Base-by-base conservation (phyloP, 2,888 invertebrate genomes). In the Cantharis rustica region DNA sequence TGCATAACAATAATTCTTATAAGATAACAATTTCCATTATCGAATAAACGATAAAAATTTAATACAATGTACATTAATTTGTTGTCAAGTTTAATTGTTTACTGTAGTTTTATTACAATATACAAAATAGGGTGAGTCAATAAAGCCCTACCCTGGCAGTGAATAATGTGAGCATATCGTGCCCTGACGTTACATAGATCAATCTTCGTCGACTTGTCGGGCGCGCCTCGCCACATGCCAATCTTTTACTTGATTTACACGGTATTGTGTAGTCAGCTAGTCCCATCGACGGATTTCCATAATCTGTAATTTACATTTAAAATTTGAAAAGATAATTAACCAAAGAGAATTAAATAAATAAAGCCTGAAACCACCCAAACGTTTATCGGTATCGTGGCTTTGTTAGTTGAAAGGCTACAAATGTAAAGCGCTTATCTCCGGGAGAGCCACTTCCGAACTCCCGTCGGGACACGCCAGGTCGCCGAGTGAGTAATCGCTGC, bases 401-500 rank as follows among this genome's bases (percentile, higher is more conserved):
- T 84, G 83, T 82, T 83, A 82, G 83, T 80, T 85, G 85, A 86
- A 86, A 86, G 84, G 85, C 84, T 85, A 87, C 87, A 87, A 87
- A 87, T 87, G 87, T 87, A 86, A 86, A 86, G 84, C 86, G 86
- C 86, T 87, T 87, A 87, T 87, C 87, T 86, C 83, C 82, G 84
- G 85, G 84, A 83, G 86, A 85, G 85, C 84, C 86, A 86, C 86
- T 86, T 87, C 87, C 86, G 86, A 81, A 82, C 80, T 81, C 83
- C 84, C 83, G 84, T 81, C 83, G 84, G 84, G 85, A 82, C 86
- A 80, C 81, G 82, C 80, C 84, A 82, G 84, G 84, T 84, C 84
- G 82, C 82, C 80, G 84, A 83, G 86, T 87, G 87, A 87, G 86
- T 87, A 86, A 87, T 87, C 86, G 86, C 83, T 83, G 79, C 86